These are phyloP conservation scores for Diplodus sargus DNA, from an alignment of 2,797 vertebrate species.

Conservation along the genomic window DNA sequence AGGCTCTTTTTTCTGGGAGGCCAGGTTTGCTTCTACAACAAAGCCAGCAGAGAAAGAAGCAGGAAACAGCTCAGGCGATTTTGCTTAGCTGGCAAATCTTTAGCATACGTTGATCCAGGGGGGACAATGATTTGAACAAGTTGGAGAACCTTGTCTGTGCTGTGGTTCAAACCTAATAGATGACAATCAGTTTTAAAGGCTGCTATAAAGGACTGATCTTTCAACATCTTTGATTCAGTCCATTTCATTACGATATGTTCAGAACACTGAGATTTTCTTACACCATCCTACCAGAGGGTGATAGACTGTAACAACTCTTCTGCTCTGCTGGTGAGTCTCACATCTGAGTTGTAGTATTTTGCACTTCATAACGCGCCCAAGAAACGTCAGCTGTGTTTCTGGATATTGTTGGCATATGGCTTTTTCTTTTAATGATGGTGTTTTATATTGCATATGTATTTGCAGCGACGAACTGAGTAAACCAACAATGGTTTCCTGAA, in stretches of 20 bases:
- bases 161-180: slow-evolving; percentile 52
- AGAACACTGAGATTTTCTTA: background rate
- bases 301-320: too few relatives aligned
- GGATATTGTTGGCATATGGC: too few relatives aligned
- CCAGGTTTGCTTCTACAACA: slow-evolving; percentile 84
- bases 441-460: too few relatives aligned
- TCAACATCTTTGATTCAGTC: slow-evolving; percentile 26
- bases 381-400: too few relatives aligned
- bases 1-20: slow-evolving; percentile 78
- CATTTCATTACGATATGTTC: slow-evolving; percentile 16
- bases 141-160: slow-evolving; percentile 49
- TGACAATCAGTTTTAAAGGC: slow-evolving; percentile 30
- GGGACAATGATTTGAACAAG: slow-evolving; percentile 65
- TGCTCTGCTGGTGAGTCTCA: too few relatives aligned
- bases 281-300: too few relatives aligned
- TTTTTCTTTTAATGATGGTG: too few relatives aligned
- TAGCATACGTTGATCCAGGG: slow-evolving; percentile 62
- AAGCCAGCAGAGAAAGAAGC: slow-evolving; percentile 79
- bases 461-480: too few relatives aligned
- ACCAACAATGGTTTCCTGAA: too few relatives aligned
- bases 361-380: too few relatives aligned
- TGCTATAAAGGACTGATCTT: slow-evolving; percentile 31
- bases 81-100: slow-evolving; percentile 75
- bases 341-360: too few relatives aligned
- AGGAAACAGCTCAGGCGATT: slow-evolving; percentile 82